Percentiles rank a stretch among this genome's conserved stretches.
Evolutionary conservation across 1,140 invertebrate species (phyloP).

Genomic region (Capitella teleta): DNA sequence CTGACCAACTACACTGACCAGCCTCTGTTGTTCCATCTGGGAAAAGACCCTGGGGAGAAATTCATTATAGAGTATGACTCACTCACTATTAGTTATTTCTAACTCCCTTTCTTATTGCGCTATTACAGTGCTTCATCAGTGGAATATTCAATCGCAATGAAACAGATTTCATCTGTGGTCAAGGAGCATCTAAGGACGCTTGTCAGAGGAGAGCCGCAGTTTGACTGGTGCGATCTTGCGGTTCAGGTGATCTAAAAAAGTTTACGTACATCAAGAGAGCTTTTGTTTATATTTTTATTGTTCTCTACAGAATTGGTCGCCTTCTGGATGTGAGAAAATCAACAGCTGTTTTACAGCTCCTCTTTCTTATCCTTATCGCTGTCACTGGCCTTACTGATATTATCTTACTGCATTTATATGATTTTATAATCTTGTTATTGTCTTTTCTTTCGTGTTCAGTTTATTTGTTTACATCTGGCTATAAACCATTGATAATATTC

Average conservation of each 20-base stretch:
- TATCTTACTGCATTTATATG: too few species aligned
- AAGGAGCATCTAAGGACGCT: conserved; percentile 27
- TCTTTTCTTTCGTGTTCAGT: too few species aligned
- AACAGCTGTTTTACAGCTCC: not conserved
- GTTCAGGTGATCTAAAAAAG: conserved; percentile 33
- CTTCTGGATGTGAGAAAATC: not conserved
- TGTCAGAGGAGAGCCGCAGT: conserved; percentile 33
- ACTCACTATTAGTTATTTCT: not conserved
- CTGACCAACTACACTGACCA: conserved; percentile 35
- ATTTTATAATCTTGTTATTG: too few species aligned
- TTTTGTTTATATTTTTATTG: not conserved
- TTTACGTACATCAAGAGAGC: not conserved
- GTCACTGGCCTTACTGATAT: conserved; percentile 3
- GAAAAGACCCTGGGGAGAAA: conserved; percentile 44
- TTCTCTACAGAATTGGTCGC: not conserved
- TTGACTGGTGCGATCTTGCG: conserved; percentile 43
- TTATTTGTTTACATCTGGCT: too few species aligned
- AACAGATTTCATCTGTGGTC: conserved; percentile 14
- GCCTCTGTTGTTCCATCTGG: conserved; percentile 43
- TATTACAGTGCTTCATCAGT: not conserved
- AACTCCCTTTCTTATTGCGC: not conserved
- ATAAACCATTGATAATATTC: too few species aligned
- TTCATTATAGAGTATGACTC: conserved; percentile 38
- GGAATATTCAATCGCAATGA: not conserved
- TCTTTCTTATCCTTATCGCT: not conserved